A percentile compares a stretch with the other conserved stretches of the same genome.
Evolutionary conservation across 2,797 vertebrate species (phyloP).

Genomic region (Hippopotamyrus pictus): DNA sequence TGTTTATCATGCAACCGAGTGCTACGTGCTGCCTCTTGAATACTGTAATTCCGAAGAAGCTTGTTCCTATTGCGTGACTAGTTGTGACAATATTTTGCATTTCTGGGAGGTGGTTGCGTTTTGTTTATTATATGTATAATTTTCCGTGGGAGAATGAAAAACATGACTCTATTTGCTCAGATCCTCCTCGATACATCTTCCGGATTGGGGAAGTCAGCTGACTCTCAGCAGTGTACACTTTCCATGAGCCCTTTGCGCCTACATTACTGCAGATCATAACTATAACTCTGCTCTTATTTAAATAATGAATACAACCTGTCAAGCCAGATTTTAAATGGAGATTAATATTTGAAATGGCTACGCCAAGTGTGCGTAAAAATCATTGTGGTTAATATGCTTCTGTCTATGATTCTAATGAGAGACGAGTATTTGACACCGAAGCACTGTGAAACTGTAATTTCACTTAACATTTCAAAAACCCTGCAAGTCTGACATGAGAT

Average conservation of each 20-base stretch:
- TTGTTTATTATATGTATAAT: not conserved
- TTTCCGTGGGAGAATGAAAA: not conserved
- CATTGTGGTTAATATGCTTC: not conserved
- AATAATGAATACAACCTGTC: not conserved
- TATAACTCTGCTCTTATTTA: not conserved
- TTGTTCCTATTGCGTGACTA: not conserved
- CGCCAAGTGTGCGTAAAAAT: not conserved
- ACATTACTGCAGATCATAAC: not conserved
- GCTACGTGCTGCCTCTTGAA: not conserved
- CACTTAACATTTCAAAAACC: not conserved
- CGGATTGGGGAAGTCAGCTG: slow-evolving; percentile 3
- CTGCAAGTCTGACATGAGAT: not conserved
- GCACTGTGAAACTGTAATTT: not conserved
- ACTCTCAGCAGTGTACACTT: not conserved
- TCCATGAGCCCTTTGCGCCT: not conserved
- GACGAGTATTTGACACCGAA: not conserved
- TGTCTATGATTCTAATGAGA: not conserved
- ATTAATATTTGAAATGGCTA: not conserved
- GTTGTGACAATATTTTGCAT: not conserved
- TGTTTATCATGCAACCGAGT: not conserved
- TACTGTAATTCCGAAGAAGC: not conserved
- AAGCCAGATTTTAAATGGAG: not conserved
- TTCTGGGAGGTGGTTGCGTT: not conserved
- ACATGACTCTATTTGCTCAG: not conserved
- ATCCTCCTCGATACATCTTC: not conserved